Evolutionary conservation across 2,888 invertebrate species (phyloP), one percentile per base, ranked within the genome.

Genomic region (Muschampia plurimacula): DNA sequence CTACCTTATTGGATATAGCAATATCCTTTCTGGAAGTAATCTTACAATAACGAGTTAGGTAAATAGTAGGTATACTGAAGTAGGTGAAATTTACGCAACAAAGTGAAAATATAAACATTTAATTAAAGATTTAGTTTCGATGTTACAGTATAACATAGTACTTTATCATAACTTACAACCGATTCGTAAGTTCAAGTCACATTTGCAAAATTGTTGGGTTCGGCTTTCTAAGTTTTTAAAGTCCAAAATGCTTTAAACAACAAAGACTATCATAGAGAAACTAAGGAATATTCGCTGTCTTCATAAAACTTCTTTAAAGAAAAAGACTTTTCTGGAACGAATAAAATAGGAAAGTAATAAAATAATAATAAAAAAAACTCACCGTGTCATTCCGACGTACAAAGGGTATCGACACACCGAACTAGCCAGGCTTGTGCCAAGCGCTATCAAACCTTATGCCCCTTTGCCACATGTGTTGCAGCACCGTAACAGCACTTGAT

Each of bases 391-490:
- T 90, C 84, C 89, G 87, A 81, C 86, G 84, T 83, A 89, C 89
- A 87, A 89, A 85, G 87, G 82, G 79, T 81, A 84, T 78, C 77
- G 74, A 75, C 76, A 82, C 82, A 72, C 67, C 41, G 82, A 87
- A 85, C 92, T 93, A 93, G 86, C 92, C 93, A 80, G 93, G 93
- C 90, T 91, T 91, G 80, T 90, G 92, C 93, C 93, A 93, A 87
- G 91, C 93, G 77, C 88, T 90, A 86, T 89, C 86, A 84, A 91
- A 93, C 88, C 90, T 88, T 90, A 90, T 88, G 78, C 89, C 90
- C 77, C 84, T 86, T 81, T 82, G 90, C 93, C 90, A 93, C 93
- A 93, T 93, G 93, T 91, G 93, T 92, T 86, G 90, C 82, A 88
- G 86, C 88, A 85, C 83, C 77, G 74, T 82, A 79, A 87, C 44